Percentiles rank a stretch among this genome's conserved stretches.
Conservation (phyloP, 64 coral and sea anemone genomes). For the Pachyseris speciosa region DNA sequence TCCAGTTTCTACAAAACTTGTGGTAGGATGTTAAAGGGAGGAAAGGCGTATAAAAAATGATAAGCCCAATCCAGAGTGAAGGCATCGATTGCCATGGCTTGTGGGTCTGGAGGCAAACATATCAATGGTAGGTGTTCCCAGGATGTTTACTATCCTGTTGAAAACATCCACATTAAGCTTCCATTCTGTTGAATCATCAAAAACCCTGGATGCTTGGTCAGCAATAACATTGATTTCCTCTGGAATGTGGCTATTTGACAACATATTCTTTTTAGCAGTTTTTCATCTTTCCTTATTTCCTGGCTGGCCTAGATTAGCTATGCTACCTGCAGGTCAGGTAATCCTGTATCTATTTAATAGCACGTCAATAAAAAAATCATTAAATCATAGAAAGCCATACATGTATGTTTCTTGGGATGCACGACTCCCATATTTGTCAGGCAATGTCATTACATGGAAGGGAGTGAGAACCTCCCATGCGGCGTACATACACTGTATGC, state of each 20-base stretch:
- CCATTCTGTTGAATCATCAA: constrained; percentile 49
- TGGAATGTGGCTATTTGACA: constrained; percentile 56
- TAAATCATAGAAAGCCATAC: constrained; percentile 54
- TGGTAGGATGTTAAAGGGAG: constrained; percentile 55
- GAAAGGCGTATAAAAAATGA: constrained; percentile 49
- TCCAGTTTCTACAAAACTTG: constrained; percentile 56
- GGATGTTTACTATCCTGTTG: neutral
- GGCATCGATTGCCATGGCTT: constrained; percentile 48
- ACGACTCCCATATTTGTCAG: constrained; percentile 38
- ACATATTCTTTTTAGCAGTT: no score
- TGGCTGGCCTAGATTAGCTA: no score
- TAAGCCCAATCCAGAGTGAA: constrained; percentile 53
- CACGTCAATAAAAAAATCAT: no score
- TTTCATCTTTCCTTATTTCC: no score
- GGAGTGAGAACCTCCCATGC: constrained; percentile 68
- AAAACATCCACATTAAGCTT: constrained; percentile 23
- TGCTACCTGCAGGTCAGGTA: no score
- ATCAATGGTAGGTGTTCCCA: constrained; percentile 28
- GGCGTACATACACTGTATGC: constrained; percentile 42
- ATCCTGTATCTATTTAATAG: no score
- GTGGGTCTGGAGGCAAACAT: constrained; percentile 45
- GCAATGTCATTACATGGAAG: constrained; percentile 40
- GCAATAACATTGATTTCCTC: constrained; percentile 37
- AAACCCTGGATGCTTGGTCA: constrained; percentile 51
- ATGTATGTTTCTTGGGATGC: constrained; percentile 19